A percentile compares a stretch with the other conserved stretches of the same genome.
Evolutionary conservation across 2,888 invertebrate genomes (phyloP).

Genomic region (Holacanthella duospinosa): DNA sequence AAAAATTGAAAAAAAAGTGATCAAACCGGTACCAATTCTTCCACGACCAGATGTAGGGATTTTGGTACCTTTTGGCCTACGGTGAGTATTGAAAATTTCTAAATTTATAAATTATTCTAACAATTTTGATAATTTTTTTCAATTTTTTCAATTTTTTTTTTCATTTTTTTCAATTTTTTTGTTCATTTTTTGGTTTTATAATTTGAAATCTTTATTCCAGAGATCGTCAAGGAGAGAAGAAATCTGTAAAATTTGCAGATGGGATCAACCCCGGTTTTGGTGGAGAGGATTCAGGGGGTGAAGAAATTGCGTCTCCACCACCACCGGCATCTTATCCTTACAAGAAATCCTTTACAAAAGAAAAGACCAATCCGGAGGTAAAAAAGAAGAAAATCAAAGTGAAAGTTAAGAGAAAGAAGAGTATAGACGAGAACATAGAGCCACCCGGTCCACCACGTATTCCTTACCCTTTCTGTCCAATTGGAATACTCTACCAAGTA

Average conservation of each 20-base stretch:
- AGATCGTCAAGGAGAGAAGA: not conserved
- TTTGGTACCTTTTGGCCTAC: conserved; percentile 47
- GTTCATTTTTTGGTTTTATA: not conserved
- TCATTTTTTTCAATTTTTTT: too few relatives aligned
- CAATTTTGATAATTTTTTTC: too few relatives aligned
- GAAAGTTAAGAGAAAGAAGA: conserved; percentile 41
- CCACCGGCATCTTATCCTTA: conserved; percentile 34
- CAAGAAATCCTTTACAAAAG: conserved; percentile 17
- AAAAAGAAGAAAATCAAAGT: conserved; percentile 46
- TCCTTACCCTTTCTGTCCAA: conserved; percentile 36
- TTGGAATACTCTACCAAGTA: conserved; percentile 37
- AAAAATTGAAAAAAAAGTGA: conserved; percentile 9
- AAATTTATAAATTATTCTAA: too few relatives aligned
- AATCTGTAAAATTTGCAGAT: conserved; percentile 51
- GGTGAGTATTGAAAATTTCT: conserved; percentile 39
- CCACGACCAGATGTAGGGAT: conserved; percentile 43
- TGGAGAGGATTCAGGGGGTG: conserved; percentile 45
- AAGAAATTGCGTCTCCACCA: conserved; percentile 51
- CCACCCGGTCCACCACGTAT: conserved; percentile 32
- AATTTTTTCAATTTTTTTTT: not conserved
- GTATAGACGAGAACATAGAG: conserved; percentile 8
- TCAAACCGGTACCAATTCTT: conserved; percentile 6
- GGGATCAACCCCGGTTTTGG: conserved; percentile 49
- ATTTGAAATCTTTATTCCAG: not conserved
- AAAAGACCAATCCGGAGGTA: conserved; percentile 9